These are phyloP conservation scores for Oryzias melastigma DNA, from an alignment of 2,113 vertebrate species.

Conservation along the genomic window DNA sequence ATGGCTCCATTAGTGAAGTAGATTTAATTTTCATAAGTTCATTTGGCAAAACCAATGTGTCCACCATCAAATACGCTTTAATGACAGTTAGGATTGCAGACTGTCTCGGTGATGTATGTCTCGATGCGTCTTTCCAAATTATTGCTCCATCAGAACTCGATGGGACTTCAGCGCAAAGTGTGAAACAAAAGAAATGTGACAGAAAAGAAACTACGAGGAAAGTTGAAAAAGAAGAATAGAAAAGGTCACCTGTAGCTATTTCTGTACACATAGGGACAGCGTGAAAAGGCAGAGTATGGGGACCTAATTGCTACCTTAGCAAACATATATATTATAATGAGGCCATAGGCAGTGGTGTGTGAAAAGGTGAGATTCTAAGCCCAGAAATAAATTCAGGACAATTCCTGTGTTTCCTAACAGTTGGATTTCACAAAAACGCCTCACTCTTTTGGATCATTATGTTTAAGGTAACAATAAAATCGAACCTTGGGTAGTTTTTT, in stretches of 20 bases:
- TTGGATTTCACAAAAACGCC: neutral
- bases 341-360: neutral
- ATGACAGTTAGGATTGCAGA: conserved; percentile 13
- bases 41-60: conserved; percentile 26
- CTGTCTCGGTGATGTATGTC: neutral
- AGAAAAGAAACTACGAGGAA: neutral
- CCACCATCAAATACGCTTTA: conserved; percentile 21
- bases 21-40: conserved; percentile 31
- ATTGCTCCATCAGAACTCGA: neutral
- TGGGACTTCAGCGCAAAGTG: neutral
- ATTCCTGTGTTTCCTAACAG: neutral
- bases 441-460: conserved; percentile 5
- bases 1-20: conserved; percentile 26
- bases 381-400: neutral
- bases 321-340: conserved; percentile 6
- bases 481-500: conserved; percentile 4
- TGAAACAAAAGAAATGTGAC: neutral
- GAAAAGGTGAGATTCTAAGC: neutral
- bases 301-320: neutral
- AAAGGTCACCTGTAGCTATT: conserved; percentile 8
- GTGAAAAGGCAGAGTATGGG: conserved; percentile 9
- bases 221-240: neutral
- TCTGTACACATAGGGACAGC: neutral
- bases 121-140: neutral
- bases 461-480: conserved; percentile 5